phyloP scores from a whole-genome alignment of 2,113 vertebrate genomes.

The Archilochus colubris region DNA sequence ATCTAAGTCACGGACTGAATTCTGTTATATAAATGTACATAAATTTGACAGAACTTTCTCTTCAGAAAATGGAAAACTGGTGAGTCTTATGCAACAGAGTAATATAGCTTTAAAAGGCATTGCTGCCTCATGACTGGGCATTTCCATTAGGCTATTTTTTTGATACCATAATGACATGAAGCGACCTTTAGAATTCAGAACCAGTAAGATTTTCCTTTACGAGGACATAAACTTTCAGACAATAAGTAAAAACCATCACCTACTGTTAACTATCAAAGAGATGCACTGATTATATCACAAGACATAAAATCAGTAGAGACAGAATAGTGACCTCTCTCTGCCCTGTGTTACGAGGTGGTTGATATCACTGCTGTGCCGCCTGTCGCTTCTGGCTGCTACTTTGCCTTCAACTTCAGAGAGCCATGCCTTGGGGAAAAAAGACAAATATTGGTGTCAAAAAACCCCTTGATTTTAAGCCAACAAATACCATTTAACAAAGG shows the following conservation, averaged over 20 bases:
- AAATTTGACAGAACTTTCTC: background rate
- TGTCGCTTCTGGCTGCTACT: slow-evolving; percentile 88
- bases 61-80: background rate
- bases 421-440: slow-evolving; percentile 82
- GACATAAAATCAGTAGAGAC: background rate
- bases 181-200: background rate
- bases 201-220: background rate
- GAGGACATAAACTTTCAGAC: background rate
- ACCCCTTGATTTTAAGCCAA: background rate
- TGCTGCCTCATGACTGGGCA: background rate
- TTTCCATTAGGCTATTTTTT: background rate
- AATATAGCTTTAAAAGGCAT: background rate
- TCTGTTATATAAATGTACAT: background rate
- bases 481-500: background rate
- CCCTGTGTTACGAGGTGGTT: slow-evolving; percentile 95
- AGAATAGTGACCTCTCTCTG: slow-evolving; percentile 89
- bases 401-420: slow-evolving; percentile 97
- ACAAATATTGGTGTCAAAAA: background rate
- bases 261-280: background rate
- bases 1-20: background rate
- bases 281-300: background rate
- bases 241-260: background rate
- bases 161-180: background rate
- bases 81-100: background rate
- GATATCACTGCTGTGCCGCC: slow-evolving; percentile 92